phyloP scores from a whole-genome alignment of 2,888 invertebrate genomes.

The Drosophila buzzatii region DNA sequence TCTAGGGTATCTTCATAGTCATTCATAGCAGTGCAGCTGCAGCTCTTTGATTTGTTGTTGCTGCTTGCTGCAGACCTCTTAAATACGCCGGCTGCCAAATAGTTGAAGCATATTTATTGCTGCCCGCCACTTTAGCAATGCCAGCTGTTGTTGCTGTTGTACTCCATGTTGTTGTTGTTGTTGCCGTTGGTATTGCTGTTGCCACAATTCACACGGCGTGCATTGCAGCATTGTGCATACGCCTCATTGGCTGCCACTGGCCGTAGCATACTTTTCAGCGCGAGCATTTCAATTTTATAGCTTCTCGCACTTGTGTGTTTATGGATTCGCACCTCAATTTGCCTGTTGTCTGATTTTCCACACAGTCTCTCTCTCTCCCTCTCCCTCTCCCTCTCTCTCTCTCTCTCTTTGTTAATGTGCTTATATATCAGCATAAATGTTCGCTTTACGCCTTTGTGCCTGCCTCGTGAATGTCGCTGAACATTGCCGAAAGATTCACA shows the following conservation, averaged over 20 bases:
- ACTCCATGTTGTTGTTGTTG: conserved; percentile 20
- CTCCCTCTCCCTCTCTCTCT: neutral
- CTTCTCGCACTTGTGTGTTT: conserved; percentile 81
- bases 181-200: conserved; percentile 26
- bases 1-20: neutral
- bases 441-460: conserved; percentile 65
- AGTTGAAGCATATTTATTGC: conserved; percentile 80
- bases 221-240: conserved; percentile 72
- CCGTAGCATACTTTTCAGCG: conserved; percentile 49
- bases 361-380: neutral
- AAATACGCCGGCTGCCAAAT: conserved; percentile 76
- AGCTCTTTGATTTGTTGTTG: conserved; percentile 36
- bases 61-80: conserved; percentile 56
- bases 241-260: conserved; percentile 51
- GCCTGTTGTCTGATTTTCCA: conserved; percentile 70
- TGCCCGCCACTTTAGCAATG: conserved; percentile 33
- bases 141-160: conserved; percentile 30
- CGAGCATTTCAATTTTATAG: conserved; percentile 73
- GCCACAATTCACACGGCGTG: conserved; percentile 19
- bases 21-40: neutral
- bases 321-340: conserved; percentile 82
- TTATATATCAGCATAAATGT: conserved; percentile 83
- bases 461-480: conserved; percentile 58
- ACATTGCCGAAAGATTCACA: neutral
- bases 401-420: conserved; percentile 77